Evolutionary conservation across 2,113 vertebrate species (phyloP).

Genomic region (Corythornis madagascariensis): DNA sequence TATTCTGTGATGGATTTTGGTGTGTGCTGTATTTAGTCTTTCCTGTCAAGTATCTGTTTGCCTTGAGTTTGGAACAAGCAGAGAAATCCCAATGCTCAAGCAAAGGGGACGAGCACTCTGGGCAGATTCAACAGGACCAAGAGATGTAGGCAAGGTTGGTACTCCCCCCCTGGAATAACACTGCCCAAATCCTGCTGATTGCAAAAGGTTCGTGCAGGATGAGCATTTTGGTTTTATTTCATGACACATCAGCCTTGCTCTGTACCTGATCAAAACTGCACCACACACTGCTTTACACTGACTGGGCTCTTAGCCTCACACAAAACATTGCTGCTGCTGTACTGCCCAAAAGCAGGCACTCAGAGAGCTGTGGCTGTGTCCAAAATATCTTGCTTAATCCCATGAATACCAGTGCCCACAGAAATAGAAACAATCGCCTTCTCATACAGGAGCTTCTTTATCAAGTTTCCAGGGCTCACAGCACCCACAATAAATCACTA

Average conservation of each 20-base stretch:
- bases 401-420: not conserved
- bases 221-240: not conserved
- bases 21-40: not conserved
- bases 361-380: not conserved
- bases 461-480: constrained; percentile 1
- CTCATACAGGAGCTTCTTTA: not conserved
- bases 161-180: not conserved
- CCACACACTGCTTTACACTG: not conserved
- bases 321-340: not conserved
- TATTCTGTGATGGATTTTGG: not conserved
- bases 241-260: not conserved
- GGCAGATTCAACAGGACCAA: not conserved
- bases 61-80: not conserved
- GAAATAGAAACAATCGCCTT: constrained; percentile 57
- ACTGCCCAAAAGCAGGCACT: not conserved
- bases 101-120: not conserved
- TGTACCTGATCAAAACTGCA: not conserved
- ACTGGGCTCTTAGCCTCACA: not conserved
- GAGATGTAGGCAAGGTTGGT: not conserved
- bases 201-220: not conserved
- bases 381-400: constrained; percentile 32
- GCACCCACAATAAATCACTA: not conserved
- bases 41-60: not conserved
- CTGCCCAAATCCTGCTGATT: not conserved
- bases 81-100: not conserved